Conservation (phyloP, 2,113 vertebrate species). For the Ellobius talpinus region DNA sequence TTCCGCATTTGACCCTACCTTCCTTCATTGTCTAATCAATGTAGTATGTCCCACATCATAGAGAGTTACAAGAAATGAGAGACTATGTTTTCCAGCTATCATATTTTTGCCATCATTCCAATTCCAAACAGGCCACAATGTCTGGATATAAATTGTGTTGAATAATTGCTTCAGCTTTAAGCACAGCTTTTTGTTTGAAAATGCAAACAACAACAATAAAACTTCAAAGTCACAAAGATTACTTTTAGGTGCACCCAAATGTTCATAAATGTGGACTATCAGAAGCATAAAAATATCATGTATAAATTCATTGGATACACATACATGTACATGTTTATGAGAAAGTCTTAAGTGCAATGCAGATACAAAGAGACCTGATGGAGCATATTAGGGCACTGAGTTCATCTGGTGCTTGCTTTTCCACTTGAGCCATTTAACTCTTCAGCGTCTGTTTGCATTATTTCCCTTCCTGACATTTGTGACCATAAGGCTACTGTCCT, state of each 20-base stretch:
- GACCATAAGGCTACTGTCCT: background rate
- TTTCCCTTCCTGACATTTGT: fast-evolving
- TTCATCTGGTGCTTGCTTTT: background rate
- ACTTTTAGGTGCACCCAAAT: background rate
- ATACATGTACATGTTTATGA: background rate
- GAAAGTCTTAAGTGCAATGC: background rate
- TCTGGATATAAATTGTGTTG: background rate
- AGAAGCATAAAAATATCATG: background rate
- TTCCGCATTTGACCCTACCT: fast-evolving
- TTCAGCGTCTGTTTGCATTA: background rate
- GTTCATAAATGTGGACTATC: fast-evolving
- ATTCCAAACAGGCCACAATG: background rate
- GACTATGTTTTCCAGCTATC: fast-evolving
- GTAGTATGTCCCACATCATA: background rate
- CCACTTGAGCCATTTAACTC: background rate
- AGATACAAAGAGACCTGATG: fast-evolving
- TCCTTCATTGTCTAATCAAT: too few species aligned
- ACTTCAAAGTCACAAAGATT: background rate
- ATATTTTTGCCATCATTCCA: fast-evolving
- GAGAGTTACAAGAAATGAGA: background rate
- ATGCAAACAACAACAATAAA: background rate
- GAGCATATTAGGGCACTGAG: background rate
- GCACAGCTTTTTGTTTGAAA: background rate
- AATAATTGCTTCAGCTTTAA: background rate
- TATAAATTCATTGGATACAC: background rate